Evolutionary conservation across 1,140 invertebrate species (phyloP), one percentile per base, ranked within the genome.

Genomic region (Harpegnathos saltator): DNA sequence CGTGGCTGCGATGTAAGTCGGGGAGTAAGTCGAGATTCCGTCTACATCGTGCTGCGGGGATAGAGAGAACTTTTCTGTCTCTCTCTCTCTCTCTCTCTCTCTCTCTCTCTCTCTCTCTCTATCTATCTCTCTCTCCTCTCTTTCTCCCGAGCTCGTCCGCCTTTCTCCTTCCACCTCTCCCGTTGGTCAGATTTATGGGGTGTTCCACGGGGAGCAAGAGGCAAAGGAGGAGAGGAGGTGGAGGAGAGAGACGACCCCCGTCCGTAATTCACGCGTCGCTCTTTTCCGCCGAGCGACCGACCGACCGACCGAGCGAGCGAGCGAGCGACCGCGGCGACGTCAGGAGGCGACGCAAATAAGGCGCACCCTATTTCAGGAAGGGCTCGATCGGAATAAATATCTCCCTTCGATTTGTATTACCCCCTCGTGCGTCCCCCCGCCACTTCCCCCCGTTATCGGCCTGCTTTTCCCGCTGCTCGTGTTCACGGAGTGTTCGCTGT

Each of bases 131-230:
- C n/a, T n/a, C n/a, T n/a, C n/a, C n/a, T n/a, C n/a, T n/a, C n/a
- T n/a, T n/a, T n/a, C n/a, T n/a, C n/a, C 33, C 33, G 33, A 33
- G 75, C 71, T 29, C 61, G 63, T 65, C 52, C 62, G n/a, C 24
- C 26, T 33, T 19, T 17, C 29, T 15, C 33, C 52, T 24, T 62
- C 22, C 72, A 56, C 12, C 22, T n/a, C 58, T 38, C 59, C 38
- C 19, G 52, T 22, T 56, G n/a, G 44, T 48, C 85, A 89, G 91
- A 93, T 93, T 93, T 93, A 93, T 91, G 90, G 90, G 90, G 92
- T 92, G 92, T 93, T 92, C 87, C 87, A 86, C 63, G 33, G 52
- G 75, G 62, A 72, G 82, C 38, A 44, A 44, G 7, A 44, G 38
- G 38, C 1, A 9, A 3, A 44, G 38, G 7, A 44, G 38, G 38